These are phyloP conservation scores for Melanotaenia pygmaea DNA, from an alignment of 2,797 vertebrate genomes.

Conservation along the genomic window DNA sequence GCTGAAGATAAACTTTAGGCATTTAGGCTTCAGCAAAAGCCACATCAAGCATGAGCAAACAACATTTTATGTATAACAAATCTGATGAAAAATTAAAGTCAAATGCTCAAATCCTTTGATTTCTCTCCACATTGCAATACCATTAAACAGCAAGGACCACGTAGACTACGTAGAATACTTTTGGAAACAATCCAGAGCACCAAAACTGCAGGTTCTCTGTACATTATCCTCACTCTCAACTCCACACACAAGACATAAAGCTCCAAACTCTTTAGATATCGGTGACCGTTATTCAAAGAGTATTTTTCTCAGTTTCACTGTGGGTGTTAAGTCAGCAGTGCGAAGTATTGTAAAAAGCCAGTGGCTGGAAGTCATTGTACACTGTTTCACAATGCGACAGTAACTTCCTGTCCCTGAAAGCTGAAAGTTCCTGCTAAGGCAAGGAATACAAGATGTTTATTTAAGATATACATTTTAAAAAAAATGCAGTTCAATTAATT, in stretches of 20 bases:
- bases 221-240: constrained; percentile 11
- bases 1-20: constrained; percentile 11
- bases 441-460: background rate
- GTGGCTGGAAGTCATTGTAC: constrained; percentile 56
- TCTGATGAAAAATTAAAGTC: constrained; percentile 22
- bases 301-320: constrained; percentile 26
- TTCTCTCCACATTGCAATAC: constrained; percentile 28
- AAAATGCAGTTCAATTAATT: background rate
- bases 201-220: constrained; percentile 15
- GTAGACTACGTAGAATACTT: constrained; percentile 23
- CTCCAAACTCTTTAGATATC: constrained; percentile 23
- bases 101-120: constrained; percentile 14
- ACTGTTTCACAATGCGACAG: constrained; percentile 29
- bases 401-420: constrained; percentile 50
- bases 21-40: constrained; percentile 17
- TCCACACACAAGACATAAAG: background rate
- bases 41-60: constrained; percentile 5
- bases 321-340: constrained; percentile 50
- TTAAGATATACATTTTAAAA: background rate
- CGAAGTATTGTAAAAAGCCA: constrained; percentile 32
- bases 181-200: constrained; percentile 44
- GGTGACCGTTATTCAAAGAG: background rate
- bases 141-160: constrained; percentile 9
- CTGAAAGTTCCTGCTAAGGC: no score
- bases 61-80: constrained; percentile 16